Conservation (phyloP, 1,140 invertebrate genomes). For the Calliopsis andreniformis region DNA sequence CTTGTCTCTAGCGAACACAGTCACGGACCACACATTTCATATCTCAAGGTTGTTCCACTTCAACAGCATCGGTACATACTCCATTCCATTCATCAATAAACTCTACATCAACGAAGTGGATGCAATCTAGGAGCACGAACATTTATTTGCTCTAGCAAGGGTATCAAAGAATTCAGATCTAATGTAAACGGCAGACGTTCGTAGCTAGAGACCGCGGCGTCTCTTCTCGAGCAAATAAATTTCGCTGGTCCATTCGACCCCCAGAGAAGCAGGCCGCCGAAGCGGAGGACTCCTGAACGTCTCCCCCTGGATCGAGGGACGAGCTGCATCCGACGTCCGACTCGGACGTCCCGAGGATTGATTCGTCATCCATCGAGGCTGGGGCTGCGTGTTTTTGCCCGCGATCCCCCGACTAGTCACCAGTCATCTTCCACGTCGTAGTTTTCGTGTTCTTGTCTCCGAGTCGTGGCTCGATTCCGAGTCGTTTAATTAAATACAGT, state of each 20-base stretch:
- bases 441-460: conserved; percentile 48
- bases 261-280: neutral
- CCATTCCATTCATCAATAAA: too few relatives aligned
- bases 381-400: conserved; percentile 68
- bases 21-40: conserved; percentile 10
- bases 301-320: neutral
- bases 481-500: conserved; percentile 75
- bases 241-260: neutral
- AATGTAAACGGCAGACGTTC: too few relatives aligned
- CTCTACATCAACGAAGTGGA: too few relatives aligned
- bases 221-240: neutral
- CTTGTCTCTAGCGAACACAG: conserved; percentile 30
- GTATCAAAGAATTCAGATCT: too few relatives aligned
- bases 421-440: conserved; percentile 63
- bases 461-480: conserved; percentile 45
- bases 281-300: neutral
- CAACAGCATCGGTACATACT: too few relatives aligned
- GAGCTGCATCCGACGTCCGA: conserved; percentile 28
- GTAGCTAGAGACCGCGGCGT: too few relatives aligned
- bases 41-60: neutral
- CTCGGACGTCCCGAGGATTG: conserved; percentile 60
- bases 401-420: conserved; percentile 70
- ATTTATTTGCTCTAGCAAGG: too few relatives aligned
- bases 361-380: conserved; percentile 69
- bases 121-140: too few relatives aligned